These are phyloP conservation scores for Zygothrica quintamaculata DNA, from an alignment of 2,888 invertebrate species.

Conservation along the genomic window DNA sequence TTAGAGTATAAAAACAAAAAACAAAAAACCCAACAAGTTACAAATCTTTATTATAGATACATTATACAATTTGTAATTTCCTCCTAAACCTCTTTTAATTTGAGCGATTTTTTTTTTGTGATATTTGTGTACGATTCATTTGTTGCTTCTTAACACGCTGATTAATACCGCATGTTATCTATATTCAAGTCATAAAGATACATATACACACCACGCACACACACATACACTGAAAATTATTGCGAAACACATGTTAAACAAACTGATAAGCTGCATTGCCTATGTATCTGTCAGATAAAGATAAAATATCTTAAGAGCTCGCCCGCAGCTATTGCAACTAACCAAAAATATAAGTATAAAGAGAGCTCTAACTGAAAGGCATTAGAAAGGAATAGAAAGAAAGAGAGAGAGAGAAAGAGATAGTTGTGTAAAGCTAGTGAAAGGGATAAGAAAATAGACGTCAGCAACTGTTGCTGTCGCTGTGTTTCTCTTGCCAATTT, in stretches of 20 bases:
- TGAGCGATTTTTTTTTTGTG: too few relatives aligned
- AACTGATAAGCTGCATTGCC: conserved; percentile 48
- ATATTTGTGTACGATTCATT: conserved; percentile 2
- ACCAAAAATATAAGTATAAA: conserved; percentile 2
- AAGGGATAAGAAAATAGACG: neutral
- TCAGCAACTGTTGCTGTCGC: conserved; percentile 28
- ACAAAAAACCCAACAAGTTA: conserved; percentile 9
- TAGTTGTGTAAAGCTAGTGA: too few relatives aligned
- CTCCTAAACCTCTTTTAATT: neutral
- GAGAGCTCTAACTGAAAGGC: conserved; percentile 46
- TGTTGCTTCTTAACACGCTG: conserved; percentile 9
- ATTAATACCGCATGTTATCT: conserved; percentile 7
- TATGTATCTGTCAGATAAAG: conserved; percentile 57
- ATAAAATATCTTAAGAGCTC: conserved; percentile 43
- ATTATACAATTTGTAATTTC: neutral
- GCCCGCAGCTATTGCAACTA: conserved; percentile 49
- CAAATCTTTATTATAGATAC: conserved; percentile 15
- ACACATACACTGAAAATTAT: neutral
- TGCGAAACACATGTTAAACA: conserved; percentile 54
- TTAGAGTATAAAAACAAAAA: too few relatives aligned
- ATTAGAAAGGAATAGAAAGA: too few relatives aligned
- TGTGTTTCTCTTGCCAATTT: conserved; percentile 55
- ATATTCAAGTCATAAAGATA: conserved; percentile 42
- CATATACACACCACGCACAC: conserved; percentile 4
- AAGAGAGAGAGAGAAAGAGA: too few relatives aligned